Conservation (phyloP, 2,888 invertebrate genomes). For the Ormia ochracea region DNA sequence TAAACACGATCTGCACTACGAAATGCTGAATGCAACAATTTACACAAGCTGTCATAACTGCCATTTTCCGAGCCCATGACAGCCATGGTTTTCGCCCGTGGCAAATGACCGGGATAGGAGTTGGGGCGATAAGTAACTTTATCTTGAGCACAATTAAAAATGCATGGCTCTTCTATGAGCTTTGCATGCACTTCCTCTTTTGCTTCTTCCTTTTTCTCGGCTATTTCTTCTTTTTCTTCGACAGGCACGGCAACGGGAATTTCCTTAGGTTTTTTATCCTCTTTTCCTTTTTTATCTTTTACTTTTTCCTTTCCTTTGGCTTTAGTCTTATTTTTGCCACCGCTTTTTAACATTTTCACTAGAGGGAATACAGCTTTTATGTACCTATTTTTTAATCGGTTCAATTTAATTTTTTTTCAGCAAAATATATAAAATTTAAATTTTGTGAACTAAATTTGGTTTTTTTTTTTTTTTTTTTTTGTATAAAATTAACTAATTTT, state of each 20-base stretch:
- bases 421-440: no score
- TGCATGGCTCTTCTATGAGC: slow-evolving; percentile 56
- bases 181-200: neutral
- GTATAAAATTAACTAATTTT: no score
- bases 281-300: slow-evolving; percentile 60
- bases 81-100: slow-evolving; percentile 68
- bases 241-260: neutral
- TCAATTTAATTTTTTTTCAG: neutral
- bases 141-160: slow-evolving; percentile 57
- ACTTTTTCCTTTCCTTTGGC: slow-evolving; percentile 51
- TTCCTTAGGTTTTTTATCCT: slow-evolving; percentile 63
- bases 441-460: no score
- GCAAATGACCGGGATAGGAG: slow-evolving; percentile 71
- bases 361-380: neutral
- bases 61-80: slow-evolving; percentile 69
- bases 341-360: slow-evolving; percentile 63
- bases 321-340: slow-evolving; percentile 56
- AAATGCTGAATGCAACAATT: slow-evolving; percentile 67
- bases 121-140: slow-evolving; percentile 65
- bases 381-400: neutral
- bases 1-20: slow-evolving; percentile 73
- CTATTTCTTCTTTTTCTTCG: neutral
- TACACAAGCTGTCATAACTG: slow-evolving; percentile 67
- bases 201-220: slow-evolving; percentile 23
- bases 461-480: no score